Percentiles rank a stretch among this genome's conserved stretches.
Conservation (phyloP, 2,888 invertebrate species). For the Eustalomyia histrio region DNA sequence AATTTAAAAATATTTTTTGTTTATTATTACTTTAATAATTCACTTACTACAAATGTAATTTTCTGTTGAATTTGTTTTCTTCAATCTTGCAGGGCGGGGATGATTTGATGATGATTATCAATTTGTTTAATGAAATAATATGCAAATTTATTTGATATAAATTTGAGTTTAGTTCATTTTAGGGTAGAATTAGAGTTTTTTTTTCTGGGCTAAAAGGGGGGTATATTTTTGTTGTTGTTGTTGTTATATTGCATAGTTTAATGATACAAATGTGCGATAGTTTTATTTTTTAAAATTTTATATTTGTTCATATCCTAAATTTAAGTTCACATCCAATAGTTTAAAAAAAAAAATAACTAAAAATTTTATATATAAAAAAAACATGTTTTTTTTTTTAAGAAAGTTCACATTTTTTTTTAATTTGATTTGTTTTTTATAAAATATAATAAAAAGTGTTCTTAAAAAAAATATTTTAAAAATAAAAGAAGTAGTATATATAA, state of each 20-base stretch:
- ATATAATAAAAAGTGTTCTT: constrained; percentile 37
- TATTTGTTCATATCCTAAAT: constrained; percentile 64
- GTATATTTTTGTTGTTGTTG: constrained; percentile 1
- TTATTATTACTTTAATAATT: constrained; percentile 41
- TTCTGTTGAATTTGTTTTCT: background rate
- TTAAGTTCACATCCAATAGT: constrained; percentile 65
- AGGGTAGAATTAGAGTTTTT: background rate
- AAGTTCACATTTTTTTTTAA: constrained; percentile 45
- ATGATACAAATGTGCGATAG: constrained; percentile 54
- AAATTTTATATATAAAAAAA: constrained; percentile 46
- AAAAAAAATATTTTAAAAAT: constrained; percentile 34
- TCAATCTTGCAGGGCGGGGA: constrained; percentile 31
- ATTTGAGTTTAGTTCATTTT: background rate
- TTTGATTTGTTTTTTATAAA: constrained; percentile 13
- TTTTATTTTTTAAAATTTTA: constrained; percentile 28
- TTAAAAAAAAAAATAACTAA: constrained; percentile 42
- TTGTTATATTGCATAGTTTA: constrained; percentile 38
- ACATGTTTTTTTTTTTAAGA: constrained; percentile 39
- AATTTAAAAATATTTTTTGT: constrained; percentile 31
- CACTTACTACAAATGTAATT: constrained; percentile 27
- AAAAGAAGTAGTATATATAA: constrained; percentile 32
- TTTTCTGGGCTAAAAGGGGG: background rate
- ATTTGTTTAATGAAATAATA: background rate
- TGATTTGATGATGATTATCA: constrained; percentile 10
- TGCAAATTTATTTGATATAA: background rate